A percentile compares a stretch with the other conserved stretches of the same genome.
phyloP scores from a whole-genome alignment of 2,888 invertebrate genomes.

The Oxytorus armatus region DNA sequence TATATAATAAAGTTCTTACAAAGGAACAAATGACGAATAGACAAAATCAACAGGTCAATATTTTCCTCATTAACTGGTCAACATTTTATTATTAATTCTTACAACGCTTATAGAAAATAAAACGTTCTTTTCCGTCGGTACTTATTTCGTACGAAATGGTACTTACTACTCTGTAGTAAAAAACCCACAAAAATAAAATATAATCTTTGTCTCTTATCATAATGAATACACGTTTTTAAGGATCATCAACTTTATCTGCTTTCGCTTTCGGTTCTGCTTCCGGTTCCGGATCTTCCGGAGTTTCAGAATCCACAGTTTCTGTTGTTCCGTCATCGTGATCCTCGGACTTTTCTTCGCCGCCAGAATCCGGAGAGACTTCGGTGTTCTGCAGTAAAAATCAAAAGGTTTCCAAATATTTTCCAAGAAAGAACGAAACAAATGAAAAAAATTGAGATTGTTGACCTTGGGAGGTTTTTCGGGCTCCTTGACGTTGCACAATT shows the following conservation, averaged over 20 bases:
- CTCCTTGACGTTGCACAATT: slow-evolving; percentile 83
- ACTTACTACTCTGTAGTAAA: slow-evolving; percentile 38
- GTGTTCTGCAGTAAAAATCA: slow-evolving; percentile 12
- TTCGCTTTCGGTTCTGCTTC: background rate
- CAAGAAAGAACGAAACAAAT: background rate
- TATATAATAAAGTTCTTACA: background rate
- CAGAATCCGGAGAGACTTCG: background rate
- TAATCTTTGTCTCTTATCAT: slow-evolving; percentile 23
- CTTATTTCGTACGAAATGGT: slow-evolving; percentile 7
- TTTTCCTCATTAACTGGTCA: slow-evolving; percentile 13
- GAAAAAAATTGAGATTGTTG: background rate
- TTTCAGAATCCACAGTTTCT: slow-evolving; percentile 12
- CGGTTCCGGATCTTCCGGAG: slow-evolving; percentile 11
- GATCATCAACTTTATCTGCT: slow-evolving; percentile 8
- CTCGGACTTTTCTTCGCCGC: background rate
- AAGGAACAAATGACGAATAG: background rate
- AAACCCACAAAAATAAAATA: slow-evolving; percentile 28
- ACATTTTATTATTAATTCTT: slow-evolving; percentile 38
- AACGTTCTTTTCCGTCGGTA: slow-evolving; percentile 19
- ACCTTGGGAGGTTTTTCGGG: slow-evolving; percentile 49
- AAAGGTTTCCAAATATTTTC: background rate
- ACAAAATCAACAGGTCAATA: background rate
- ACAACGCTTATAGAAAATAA: slow-evolving; percentile 54
- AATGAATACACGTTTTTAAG: slow-evolving; percentile 33
- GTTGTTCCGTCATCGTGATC: slow-evolving; percentile 1